Conservation (phyloP, 2,797 vertebrate species). For the Spinus pinus region DNA sequence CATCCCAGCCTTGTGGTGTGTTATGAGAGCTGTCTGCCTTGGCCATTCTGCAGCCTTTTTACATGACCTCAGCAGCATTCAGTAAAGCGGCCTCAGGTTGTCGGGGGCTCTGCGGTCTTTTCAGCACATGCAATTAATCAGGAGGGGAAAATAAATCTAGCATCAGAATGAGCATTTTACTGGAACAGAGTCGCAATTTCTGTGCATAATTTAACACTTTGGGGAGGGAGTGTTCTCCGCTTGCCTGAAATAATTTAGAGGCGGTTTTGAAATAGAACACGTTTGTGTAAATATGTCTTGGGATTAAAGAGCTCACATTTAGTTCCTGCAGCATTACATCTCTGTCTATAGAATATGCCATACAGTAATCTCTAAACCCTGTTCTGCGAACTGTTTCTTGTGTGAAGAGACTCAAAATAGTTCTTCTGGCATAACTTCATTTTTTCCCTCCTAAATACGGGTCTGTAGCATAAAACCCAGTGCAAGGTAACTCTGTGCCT, state of each 20-base stretch:
- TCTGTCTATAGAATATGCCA: not conserved
- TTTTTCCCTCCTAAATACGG: not conserved
- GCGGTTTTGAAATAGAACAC: slow-evolving; percentile 10
- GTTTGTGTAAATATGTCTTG: slow-evolving; percentile 15
- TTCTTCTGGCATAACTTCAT: not conserved
- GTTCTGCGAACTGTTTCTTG: not conserved
- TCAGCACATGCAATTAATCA: slow-evolving; percentile 37
- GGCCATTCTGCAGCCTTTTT: not conserved
- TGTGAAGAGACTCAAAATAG: not conserved
- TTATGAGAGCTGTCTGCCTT: not conserved
- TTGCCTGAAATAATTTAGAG: slow-evolving; percentile 41
- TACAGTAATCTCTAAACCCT: not conserved
- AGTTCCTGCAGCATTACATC: not conserved
- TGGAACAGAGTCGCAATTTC: slow-evolving; percentile 16
- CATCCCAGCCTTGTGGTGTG: not conserved
- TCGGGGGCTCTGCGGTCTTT: not conserved
- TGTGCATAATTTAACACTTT: slow-evolving; percentile 62
- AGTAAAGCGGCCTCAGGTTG: not conserved
- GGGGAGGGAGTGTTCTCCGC: not conserved
- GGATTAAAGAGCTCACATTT: slow-evolving; percentile 5
- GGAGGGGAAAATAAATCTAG: slow-evolving; percentile 47
- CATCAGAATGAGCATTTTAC: slow-evolving; percentile 30
- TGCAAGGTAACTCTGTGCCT: not conserved
- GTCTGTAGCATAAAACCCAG: not conserved
- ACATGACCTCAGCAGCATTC: not conserved